Evolutionary conservation across 2,113 vertebrate genomes (phyloP).

Genomic region (Corydoras sp.): DNA sequence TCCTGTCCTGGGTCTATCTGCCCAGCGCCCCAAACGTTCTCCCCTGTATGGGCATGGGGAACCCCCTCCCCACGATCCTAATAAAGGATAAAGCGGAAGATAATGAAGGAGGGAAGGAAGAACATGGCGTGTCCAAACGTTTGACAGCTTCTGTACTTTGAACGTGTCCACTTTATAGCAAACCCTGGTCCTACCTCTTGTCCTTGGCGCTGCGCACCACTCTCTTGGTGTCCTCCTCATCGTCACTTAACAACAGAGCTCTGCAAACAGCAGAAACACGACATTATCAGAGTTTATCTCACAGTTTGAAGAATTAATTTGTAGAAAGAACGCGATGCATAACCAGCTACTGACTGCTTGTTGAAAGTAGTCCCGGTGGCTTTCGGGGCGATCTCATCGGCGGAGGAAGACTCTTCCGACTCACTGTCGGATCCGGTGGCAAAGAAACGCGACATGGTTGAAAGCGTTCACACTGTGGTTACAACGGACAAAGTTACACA

Average conservation of each 20-base stretch:
- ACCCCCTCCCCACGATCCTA: too few species aligned
- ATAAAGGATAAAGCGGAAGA: too few species aligned
- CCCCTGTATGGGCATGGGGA: too few species aligned
- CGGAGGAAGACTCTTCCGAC: slow-evolving; percentile 81
- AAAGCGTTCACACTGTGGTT: slow-evolving; percentile 40
- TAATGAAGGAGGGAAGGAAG: too few species aligned
- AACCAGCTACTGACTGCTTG: slow-evolving; percentile 73
- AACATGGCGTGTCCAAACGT: too few species aligned
- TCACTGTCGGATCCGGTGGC: slow-evolving; percentile 87
- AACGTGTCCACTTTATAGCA: too few species aligned
- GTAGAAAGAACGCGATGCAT: not conserved
- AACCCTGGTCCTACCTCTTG: slow-evolving; percentile 67
- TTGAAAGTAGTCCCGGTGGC: slow-evolving; percentile 74
- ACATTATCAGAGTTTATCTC: too few species aligned
- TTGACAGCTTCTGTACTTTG: too few species aligned
- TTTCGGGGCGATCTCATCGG: slow-evolving; percentile 78
- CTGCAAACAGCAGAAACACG: slow-evolving; percentile 50
- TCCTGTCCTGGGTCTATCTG: too few species aligned
- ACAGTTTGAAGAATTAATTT: not conserved
- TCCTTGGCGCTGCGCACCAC: slow-evolving; percentile 88
- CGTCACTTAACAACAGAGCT: slow-evolving; percentile 79
- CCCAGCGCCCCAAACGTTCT: too few species aligned
- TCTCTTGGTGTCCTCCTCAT: slow-evolving; percentile 89
- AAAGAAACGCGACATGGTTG: slow-evolving; percentile 82
- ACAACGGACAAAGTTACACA: not conserved